A percentile compares a stretch with the other conserved stretches of the same genome.
Conservation (phyloP, 1,140 invertebrate species). For the Trissolcus basalis region DNA sequence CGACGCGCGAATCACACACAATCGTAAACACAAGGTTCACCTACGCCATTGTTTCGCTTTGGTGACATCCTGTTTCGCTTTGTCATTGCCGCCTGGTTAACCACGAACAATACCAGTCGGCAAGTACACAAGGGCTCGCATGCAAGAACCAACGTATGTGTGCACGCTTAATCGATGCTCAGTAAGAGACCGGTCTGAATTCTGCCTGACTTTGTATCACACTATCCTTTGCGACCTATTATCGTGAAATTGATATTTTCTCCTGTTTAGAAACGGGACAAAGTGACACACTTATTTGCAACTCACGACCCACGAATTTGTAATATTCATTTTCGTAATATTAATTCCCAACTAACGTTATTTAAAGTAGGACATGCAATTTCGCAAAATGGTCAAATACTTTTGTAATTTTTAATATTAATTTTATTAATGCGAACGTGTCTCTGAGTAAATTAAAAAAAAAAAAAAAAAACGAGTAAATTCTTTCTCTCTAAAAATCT, state of each 20-base stretch:
- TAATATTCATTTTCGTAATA: too few relatives aligned
- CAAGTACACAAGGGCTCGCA: slow-evolving; percentile 37
- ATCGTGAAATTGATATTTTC: too few relatives aligned
- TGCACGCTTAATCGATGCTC: slow-evolving; percentile 57
- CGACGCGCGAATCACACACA: slow-evolving; percentile 27
- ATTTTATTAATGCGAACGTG: too few relatives aligned
- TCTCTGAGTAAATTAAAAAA: too few relatives aligned
- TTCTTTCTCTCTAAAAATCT: too few relatives aligned
- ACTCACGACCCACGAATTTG: too few relatives aligned
- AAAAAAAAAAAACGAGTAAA: too few relatives aligned
- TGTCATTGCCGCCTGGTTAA: slow-evolving; percentile 62
- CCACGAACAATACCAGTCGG: slow-evolving; percentile 59
- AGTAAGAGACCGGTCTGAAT: slow-evolving; percentile 38
- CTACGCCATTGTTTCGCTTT: slow-evolving; percentile 56
- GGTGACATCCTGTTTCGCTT: slow-evolving; percentile 60
- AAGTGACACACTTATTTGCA: slow-evolving; percentile 13
- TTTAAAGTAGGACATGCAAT: too few relatives aligned
- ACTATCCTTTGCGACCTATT: slow-evolving; percentile 31
- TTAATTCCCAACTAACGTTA: too few relatives aligned
- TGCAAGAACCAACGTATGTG: slow-evolving; percentile 41
- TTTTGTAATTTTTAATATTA: too few relatives aligned
- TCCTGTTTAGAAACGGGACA: slow-evolving; percentile 4
- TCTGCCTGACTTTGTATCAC: slow-evolving; percentile 44
- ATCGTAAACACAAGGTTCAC: slow-evolving; percentile 28
- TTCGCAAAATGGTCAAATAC: too few relatives aligned